Percentiles rank a stretch among this genome's conserved stretches.
Conservation (phyloP, 2,888 invertebrate species). For the Synergus gifuensis region DNA sequence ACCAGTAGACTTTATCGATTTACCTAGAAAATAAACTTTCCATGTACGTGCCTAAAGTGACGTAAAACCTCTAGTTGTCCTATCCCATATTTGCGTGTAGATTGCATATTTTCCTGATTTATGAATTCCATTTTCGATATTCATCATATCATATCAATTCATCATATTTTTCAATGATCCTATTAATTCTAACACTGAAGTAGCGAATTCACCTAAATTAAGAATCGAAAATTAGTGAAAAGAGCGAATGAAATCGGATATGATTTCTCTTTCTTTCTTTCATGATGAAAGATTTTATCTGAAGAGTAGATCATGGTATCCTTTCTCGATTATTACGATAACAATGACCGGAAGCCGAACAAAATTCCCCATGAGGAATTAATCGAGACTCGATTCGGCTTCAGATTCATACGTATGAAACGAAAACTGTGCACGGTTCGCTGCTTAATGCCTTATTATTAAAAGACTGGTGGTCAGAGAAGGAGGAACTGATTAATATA, state of each 20-base stretch:
- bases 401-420: slow-evolving; percentile 57
- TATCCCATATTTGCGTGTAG: background rate
- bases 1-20: slow-evolving; percentile 71
- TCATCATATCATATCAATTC: background rate
- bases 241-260: background rate
- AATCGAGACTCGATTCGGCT: slow-evolving; percentile 56
- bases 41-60: slow-evolving; percentile 11
- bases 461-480: slow-evolving; percentile 56
- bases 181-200: background rate
- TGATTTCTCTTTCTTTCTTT: slow-evolving; percentile 37
- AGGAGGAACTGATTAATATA: slow-evolving; percentile 58
- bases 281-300: slow-evolving; percentile 50
- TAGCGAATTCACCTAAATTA: background rate
- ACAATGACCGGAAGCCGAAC: slow-evolving; percentile 68
- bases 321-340: slow-evolving; percentile 56
- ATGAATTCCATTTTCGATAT: background rate
- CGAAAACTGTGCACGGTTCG: slow-evolving; percentile 59
- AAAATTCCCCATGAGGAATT: slow-evolving; percentile 62
- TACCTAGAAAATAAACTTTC: slow-evolving; percentile 37
- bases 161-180: background rate
- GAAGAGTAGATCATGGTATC: slow-evolving; percentile 47
- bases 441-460: slow-evolving; percentile 61
- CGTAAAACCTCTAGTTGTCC: slow-evolving; percentile 3
- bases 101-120: background rate
- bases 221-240: background rate